A percentile compares a stretch with the other conserved stretches of the same genome.
Conservation (phyloP, 2,113 vertebrate species). For the Thunnus maccoyii region DNA sequence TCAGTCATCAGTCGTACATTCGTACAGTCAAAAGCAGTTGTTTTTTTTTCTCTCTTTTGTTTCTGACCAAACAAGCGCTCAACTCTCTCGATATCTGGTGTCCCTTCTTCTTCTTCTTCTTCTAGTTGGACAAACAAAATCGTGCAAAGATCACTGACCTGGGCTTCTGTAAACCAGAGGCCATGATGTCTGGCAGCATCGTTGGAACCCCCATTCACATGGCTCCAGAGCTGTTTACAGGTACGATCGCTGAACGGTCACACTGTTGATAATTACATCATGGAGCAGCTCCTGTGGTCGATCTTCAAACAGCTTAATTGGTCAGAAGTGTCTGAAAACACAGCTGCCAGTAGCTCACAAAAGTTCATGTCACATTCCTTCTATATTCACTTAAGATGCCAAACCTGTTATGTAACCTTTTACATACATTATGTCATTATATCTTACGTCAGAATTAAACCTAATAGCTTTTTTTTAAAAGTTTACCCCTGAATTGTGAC, state of each 20-base stretch:
- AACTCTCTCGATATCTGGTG: background rate
- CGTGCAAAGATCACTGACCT: conserved; percentile 98
- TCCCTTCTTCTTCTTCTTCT: background rate
- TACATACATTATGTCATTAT: background rate
- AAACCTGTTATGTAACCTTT: background rate
- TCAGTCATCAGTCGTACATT: too few species aligned
- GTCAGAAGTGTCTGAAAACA: conserved; percentile 13
- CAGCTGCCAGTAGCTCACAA: too few species aligned
- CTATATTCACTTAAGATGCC: background rate
- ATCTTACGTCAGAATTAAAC: background rate
- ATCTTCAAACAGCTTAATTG: background rate
- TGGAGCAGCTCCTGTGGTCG: background rate
- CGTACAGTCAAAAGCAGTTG: too few species aligned
- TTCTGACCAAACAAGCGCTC: background rate
- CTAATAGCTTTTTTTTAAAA: background rate
- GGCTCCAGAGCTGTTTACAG: conserved; percentile 99
- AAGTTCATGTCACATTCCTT: background rate
- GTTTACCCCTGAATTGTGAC: background rate
- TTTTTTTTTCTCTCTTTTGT: background rate
- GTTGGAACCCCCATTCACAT: conserved; percentile 99
- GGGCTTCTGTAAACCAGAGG: conserved; percentile 99
- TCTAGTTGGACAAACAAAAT: conserved; percentile 95
- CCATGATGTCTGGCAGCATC: conserved; percentile 99
- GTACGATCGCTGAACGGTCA: conserved; percentile 73
- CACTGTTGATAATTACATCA: background rate